Evolutionary conservation across 2,888 invertebrate genomes (phyloP), one percentile per base, ranked within the genome.

Genomic region (Ectemnius cavifrons): DNA sequence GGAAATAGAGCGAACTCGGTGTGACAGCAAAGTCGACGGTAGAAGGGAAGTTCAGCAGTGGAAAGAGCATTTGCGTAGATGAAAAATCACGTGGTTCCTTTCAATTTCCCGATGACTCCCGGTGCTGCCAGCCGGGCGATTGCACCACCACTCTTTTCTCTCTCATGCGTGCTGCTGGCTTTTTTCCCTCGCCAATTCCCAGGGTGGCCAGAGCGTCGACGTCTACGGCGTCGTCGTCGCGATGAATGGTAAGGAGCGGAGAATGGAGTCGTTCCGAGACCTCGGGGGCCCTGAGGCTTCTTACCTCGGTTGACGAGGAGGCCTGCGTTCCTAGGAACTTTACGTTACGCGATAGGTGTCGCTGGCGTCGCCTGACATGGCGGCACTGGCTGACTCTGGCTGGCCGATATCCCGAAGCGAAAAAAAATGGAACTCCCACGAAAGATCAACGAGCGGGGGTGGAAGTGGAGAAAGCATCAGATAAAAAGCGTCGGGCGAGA

Each of bases 221-320:
- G 62, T 49, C 65, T 63, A 61, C 56, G 58, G 45, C 56, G 37
- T 57, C 63, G 57, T 52, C 58, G 14, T 20, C 18, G 66, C 65
- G 37, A 47, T 20, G 52, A 52, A 52, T 52, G 59, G 66, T 37
- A 67, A 72, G 49, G 52, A 28, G 61, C 63, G 52, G 45, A 47
- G 65, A 66, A 65, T 67, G 60, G 67, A 63, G 85, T 85, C 81
- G 82, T 83, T 82, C 75, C 75, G 66, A 77, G 73, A 79, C 85
- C 82, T 73, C 75, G 27, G 77, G 80, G 82, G 52, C 8, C 14
- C 3, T 6, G n/a, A 52, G n/a, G 52, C 52, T 14, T 16, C n/a
- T 52, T 16, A 52, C 52, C 37, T 37, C 5, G 37, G 74, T 76
- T 52, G 56, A 18, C 58, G 58, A 13, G 49, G 28, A 67, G 65